Conservation (phyloP, 2,113 vertebrate genomes). For the Cephalopterus ornatus region DNA sequence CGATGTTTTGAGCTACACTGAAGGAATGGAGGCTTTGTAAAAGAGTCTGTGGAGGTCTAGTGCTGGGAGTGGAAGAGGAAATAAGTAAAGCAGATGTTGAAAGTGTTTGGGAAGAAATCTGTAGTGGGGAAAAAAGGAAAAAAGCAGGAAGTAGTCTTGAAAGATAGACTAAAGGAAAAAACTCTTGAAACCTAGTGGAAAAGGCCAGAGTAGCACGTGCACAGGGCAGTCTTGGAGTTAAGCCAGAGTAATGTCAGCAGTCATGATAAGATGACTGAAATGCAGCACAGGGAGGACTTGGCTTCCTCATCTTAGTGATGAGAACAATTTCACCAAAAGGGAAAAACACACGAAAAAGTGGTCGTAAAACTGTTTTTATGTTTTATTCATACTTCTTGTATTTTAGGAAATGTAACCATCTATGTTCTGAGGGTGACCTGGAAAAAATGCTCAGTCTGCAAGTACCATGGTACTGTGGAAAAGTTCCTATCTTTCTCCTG, state of each 20-base stretch:
- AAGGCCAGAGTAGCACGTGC: background rate
- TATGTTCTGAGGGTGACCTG: background rate
- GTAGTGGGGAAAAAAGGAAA: fast-evolving
- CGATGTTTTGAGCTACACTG: background rate
- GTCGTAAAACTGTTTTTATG: background rate
- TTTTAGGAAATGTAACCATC: background rate
- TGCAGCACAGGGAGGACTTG: background rate
- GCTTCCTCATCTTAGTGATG: background rate
- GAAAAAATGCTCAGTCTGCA: background rate
- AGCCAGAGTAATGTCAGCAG: background rate
- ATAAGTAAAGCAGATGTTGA: background rate
- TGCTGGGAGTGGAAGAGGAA: background rate
- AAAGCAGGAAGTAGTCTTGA: background rate
- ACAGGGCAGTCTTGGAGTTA: background rate
- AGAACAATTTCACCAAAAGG: background rate
- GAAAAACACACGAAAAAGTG: background rate
- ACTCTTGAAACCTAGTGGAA: background rate
- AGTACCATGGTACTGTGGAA: background rate
- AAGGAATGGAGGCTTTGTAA: background rate
- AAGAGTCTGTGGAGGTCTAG: background rate
- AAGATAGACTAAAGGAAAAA: background rate
- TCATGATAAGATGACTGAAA: background rate
- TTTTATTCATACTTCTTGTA: background rate
- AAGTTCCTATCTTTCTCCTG: background rate
- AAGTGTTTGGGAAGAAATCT: background rate